A percentile compares a stretch with the other conserved stretches of the same genome.
phyloP scores from a whole-genome alignment of 2,888 invertebrate species.

The Mesorhabditis sp. region DNA sequence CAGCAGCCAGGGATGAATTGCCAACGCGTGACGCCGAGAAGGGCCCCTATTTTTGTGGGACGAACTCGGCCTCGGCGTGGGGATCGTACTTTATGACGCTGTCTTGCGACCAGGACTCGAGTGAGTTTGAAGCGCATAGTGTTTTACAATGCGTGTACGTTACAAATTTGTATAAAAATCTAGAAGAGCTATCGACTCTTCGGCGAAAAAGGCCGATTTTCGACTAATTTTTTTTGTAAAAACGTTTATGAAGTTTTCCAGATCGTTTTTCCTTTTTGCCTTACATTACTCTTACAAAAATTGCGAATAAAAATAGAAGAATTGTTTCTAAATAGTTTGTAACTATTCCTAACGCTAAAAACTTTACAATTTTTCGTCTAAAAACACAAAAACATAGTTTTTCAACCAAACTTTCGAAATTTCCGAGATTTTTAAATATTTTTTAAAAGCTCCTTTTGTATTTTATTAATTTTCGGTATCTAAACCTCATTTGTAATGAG shows the following conservation, averaged over 20 bases:
- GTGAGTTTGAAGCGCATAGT: background rate
- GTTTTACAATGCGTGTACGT: background rate
- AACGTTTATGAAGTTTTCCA: background rate
- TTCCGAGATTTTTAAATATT: too few species aligned
- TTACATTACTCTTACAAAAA: too few species aligned
- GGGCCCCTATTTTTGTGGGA: background rate
- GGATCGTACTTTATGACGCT: background rate
- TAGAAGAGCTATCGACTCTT: background rate
- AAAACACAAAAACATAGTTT: too few species aligned
- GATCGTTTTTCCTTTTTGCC: too few species aligned
- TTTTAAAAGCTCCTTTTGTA: too few species aligned
- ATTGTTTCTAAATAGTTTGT: too few species aligned
- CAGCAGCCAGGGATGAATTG: background rate
- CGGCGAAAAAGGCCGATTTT: background rate
- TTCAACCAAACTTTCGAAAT: too few species aligned
- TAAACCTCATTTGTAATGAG: too few species aligned
- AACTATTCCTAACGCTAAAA: too few species aligned
- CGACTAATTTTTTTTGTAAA: background rate
- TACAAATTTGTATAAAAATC: slow-evolving; percentile 1
- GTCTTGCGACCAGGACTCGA: background rate
- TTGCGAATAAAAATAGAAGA: too few species aligned
- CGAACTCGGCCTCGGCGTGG: background rate
- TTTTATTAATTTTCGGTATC: too few species aligned
- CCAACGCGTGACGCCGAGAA: background rate
- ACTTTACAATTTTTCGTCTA: too few species aligned